Base-by-base conservation (phyloP, 2,113 vertebrate genomes). In the Datnioides undecimradiatus region DNA sequence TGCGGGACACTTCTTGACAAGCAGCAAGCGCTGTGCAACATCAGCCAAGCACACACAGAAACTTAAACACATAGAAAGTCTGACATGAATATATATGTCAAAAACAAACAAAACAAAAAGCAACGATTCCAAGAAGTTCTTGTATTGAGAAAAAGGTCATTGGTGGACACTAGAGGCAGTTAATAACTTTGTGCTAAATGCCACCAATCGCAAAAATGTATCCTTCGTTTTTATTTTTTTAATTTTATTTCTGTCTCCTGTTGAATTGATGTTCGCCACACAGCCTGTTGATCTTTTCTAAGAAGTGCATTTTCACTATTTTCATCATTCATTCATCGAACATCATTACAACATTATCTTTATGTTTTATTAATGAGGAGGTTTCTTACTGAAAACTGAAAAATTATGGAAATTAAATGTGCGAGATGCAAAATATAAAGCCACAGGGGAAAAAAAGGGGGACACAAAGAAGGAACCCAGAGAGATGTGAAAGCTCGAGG, bases 11-110 rank as follows among this genome's bases (percentile, higher is more conserved):
- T 2, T 71, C 51, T 16, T 64, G 31, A 9, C 69, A 86, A 60
- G 84, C 83, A 87, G 80, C 76, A 90, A 69, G 90, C 85, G 76
- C 12, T 76, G 80, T 52, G 77, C 77, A 82, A 73, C 54, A 82
- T 36, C 79, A 89, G 77, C 63, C 68, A 85, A 79, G 80, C 84
- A 76, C 55, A 67, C 65, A 83, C 70, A 73, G 31, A 73, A 49
- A 43, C 48, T 40, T 66, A 1, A 27, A 75, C 62, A 45, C 34
- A 76, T 31, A 73, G 36, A 54, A 73, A 40, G 16, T 33, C 36
- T 19, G 48, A 76, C 45, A 73, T 23, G 8, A 68, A 1, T 38
- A 58, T 38, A 58, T 8, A 41, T 8, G 31, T 38, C 23, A 63
- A 67, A 76, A 57, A 7, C 27, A 51, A 54, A 36, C 21, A 58